Conservation (phyloP, 2,888 invertebrate genomes). For the Anagyrus pseudococci region DNA sequence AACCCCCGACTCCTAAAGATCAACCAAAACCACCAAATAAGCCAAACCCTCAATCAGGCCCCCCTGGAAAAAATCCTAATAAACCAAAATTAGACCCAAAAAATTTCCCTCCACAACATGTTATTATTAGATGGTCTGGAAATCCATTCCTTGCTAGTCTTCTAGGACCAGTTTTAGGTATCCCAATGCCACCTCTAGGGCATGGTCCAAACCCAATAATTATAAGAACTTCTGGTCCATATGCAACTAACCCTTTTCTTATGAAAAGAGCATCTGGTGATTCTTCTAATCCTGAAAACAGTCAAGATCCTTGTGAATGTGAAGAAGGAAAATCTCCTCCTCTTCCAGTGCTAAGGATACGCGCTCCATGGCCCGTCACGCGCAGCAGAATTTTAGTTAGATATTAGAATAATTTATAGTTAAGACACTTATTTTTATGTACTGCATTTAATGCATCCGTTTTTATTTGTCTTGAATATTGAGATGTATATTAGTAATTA, state of each 20-base stretch:
- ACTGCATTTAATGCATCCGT: too few species aligned
- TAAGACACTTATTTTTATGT: too few species aligned
- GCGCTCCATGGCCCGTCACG: constrained; percentile 3
- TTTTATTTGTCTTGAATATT: too few species aligned
- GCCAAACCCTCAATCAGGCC: neutral
- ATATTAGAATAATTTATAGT: neutral
- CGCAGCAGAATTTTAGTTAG: neutral
- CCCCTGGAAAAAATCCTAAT: neutral
- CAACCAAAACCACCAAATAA: neutral
- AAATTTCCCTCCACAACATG: neutral
- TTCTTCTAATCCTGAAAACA: neutral
- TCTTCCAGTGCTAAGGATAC: constrained; percentile 24
- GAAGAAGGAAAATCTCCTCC: constrained; percentile 9
- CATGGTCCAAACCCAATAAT: neutral
- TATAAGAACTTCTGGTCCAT: constrained; percentile 4
- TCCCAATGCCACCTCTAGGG: neutral
- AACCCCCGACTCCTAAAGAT: neutral
- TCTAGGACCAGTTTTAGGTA: constrained; percentile 11
- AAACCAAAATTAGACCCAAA: neutral
- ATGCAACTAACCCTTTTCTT: constrained; percentile 18
- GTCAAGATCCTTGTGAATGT: constrained; percentile 22
- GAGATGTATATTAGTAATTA: too few species aligned
- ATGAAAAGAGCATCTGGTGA: constrained; percentile 11
- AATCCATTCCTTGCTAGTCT: constrained; percentile 27
- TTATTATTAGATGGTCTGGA: constrained; percentile 15